phyloP scores from a whole-genome alignment of 2,113 vertebrate genomes.

The Pachypanchax playfairii region DNA sequence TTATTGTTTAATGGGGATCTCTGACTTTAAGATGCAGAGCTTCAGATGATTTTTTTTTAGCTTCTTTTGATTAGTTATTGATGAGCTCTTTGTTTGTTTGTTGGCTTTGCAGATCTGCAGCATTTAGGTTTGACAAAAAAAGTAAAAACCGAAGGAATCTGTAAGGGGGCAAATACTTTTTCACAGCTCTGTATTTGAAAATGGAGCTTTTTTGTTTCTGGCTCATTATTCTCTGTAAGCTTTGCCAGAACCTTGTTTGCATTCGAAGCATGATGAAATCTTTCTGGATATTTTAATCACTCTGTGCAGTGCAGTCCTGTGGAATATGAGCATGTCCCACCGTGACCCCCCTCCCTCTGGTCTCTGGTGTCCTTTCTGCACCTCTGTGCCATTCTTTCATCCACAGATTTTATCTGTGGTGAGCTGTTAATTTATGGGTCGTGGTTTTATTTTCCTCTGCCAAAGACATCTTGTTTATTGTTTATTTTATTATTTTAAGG shows the following conservation, averaged over 20 bases:
- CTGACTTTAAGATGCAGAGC: no score
- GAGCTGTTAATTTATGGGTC: constrained; percentile 6
- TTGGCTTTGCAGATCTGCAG: no score
- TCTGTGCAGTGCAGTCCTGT: constrained; percentile 61
- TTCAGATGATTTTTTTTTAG: no score
- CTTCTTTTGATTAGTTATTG: no score
- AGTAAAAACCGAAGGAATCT: no score
- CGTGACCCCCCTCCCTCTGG: constrained; percentile 39
- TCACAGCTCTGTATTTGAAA: no score
- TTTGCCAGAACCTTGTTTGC: constrained; percentile 51
- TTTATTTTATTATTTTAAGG: no score
- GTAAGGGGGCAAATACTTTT: no score
- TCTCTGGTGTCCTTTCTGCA: constrained; percentile 45
- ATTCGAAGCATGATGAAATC: constrained; percentile 57
- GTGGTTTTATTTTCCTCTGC: constrained; percentile 65
- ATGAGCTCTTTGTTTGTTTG: no score
- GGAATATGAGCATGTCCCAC: constrained; percentile 57
- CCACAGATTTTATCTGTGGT: constrained; percentile 29
- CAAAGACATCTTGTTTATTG: constrained; percentile 72
- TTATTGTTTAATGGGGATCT: no score
- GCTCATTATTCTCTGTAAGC: constrained; percentile 46
- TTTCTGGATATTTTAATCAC: constrained; percentile 45
- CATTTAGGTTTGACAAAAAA: no score
- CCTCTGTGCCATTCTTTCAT: constrained; percentile 45
- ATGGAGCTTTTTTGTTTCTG: constrained; percentile 21